Conservation (phyloP, 1,140 invertebrate species). For the Macrobrachium nipponense region DNA sequence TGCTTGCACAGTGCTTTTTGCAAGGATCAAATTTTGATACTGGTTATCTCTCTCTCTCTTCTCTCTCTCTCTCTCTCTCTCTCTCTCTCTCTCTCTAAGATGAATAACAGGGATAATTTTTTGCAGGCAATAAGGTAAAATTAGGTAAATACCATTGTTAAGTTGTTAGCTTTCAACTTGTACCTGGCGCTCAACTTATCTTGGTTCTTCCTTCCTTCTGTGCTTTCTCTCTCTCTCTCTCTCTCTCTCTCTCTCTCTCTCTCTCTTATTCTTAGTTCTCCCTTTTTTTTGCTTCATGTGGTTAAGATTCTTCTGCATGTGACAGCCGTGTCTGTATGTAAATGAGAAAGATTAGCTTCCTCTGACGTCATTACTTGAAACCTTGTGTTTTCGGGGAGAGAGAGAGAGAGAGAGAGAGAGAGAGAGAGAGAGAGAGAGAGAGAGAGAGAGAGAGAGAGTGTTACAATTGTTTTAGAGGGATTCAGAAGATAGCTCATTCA, state of each 20-base stretch:
- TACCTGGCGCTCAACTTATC: no score
- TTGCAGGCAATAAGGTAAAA: no score
- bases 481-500: no score
- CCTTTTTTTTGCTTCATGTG: neutral
- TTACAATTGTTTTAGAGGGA: neutral
- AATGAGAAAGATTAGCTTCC: neutral
- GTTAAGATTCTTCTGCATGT: neutral
- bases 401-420: constrained; percentile 3
- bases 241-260: constrained; percentile 1
- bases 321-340: no score
- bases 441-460: constrained; percentile 2
- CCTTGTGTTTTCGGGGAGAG: neutral
- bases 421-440: constrained; percentile 26
- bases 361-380: neutral
- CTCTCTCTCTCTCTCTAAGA: neutral
- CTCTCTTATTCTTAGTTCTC: neutral
- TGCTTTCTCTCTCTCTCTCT: neutral
- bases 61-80: constrained; percentile 8
- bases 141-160: no score
- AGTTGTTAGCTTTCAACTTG: no score
- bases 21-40: no score
- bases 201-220: neutral
- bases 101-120: no score
- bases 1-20: no score
- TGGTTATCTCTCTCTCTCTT: neutral